phyloP scores from a whole-genome alignment of 2,797 vertebrate genomes.

The Coluber constrictor region DNA sequence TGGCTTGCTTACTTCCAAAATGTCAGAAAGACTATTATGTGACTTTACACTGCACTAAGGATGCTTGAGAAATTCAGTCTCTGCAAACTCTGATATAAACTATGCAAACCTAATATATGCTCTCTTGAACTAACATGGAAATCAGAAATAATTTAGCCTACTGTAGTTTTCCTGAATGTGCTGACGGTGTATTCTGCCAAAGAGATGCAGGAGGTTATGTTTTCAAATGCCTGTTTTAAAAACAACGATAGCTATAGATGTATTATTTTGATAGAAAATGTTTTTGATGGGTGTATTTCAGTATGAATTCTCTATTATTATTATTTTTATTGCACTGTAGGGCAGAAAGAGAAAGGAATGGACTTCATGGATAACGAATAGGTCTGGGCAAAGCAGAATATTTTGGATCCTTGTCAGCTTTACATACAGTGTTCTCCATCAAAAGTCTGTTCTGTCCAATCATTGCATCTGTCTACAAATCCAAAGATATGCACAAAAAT shows the following conservation, averaged over 20 bases:
- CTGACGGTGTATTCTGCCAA: background rate
- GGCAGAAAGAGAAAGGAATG: background rate
- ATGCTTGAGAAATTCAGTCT: background rate
- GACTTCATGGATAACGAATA: background rate
- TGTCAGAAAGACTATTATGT: background rate
- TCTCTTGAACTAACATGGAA: background rate
- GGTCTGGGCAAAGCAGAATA: background rate
- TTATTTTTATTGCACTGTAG: background rate
- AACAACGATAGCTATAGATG: background rate
- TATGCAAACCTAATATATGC: background rate
- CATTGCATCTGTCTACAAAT: background rate
- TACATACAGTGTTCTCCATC: background rate
- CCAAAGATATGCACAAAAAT: background rate
- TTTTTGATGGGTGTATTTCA: background rate
- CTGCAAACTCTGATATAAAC: background rate
- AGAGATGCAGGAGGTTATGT: background rate
- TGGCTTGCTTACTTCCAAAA: background rate
- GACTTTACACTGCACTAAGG: background rate
- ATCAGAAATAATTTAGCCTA: background rate
- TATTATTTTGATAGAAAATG: background rate
- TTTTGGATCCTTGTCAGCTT: background rate
- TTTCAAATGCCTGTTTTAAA: background rate
- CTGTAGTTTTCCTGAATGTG: background rate
- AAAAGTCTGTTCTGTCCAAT: background rate
- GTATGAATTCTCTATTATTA: background rate